Evolutionary conservation across 2,888 invertebrate genomes (phyloP).

Genomic region (Helicoverpa assulta): DNA sequence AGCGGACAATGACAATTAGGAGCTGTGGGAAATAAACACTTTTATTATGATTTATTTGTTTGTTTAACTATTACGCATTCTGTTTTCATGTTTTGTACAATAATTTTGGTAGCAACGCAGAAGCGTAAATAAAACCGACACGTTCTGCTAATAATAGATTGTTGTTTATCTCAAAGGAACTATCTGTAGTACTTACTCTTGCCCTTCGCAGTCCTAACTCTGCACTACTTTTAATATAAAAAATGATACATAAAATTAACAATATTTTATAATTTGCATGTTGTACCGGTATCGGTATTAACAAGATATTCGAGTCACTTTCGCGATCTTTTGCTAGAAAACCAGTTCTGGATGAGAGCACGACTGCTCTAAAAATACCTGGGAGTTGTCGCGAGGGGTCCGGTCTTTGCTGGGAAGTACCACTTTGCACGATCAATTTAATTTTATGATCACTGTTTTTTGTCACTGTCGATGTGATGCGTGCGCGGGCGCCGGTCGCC

Average conservation of each 20-base stretch:
- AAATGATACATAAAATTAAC: not conserved
- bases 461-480: conserved; percentile 66
- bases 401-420: conserved; percentile 65
- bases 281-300: conserved; percentile 30
- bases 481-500: conserved; percentile 62
- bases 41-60: conserved; percentile 9
- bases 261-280: conserved; percentile 16
- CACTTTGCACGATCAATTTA: conserved; percentile 70
- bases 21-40: conserved; percentile 27
- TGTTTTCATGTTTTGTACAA: conserved; percentile 38
- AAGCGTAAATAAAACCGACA: conserved; percentile 45
- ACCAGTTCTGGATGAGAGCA: conserved; percentile 75
- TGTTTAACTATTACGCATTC: conserved; percentile 10
- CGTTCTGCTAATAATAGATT: conserved; percentile 50
- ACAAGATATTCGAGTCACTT: conserved; percentile 66
- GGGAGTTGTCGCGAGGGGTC: conserved; percentile 67
- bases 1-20: conserved; percentile 54
- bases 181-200: conserved; percentile 5
- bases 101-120: conserved; percentile 32
- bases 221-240: conserved; percentile 3
- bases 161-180: conserved; percentile 32
- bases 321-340: conserved; percentile 75
- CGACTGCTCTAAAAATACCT: conserved; percentile 82
- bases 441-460: conserved; percentile 69
- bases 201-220: conserved; percentile 2